Percentiles rank a stretch among this genome's conserved stretches.
phyloP scores from a whole-genome alignment of 92 coral and sea anemone species.

The Micromussa lordhowensis region DNA sequence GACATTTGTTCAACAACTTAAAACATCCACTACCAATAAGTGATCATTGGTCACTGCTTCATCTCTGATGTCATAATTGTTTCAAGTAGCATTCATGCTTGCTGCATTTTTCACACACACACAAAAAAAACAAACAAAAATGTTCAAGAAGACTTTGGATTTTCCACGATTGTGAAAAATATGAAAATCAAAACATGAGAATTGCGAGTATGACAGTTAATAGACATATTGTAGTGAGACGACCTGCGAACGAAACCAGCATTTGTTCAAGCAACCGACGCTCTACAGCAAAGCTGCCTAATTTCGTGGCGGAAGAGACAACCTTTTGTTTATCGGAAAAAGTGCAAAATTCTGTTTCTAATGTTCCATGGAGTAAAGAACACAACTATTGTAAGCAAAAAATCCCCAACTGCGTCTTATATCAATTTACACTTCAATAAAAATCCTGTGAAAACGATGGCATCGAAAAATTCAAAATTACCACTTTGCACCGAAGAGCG shows the following conservation, averaged over 20 bases:
- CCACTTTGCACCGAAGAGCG: slow-evolving; percentile 59
- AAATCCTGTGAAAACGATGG: neutral
- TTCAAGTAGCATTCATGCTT: neutral
- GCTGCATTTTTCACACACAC: neutral
- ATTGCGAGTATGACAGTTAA: neutral
- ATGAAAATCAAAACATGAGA: neutral
- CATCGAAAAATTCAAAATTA: slow-evolving; percentile 1
- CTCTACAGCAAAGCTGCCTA: slow-evolving; percentile 8
- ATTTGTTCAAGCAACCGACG: slow-evolving; percentile 35
- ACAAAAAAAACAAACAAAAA: neutral
- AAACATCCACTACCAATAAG: neutral
- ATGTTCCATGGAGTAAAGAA: neutral
- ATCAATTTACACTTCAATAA: neutral
- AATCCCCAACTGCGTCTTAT: neutral
- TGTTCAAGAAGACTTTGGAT: too few relatives aligned
- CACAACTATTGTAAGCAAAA: neutral
- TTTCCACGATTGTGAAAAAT: neutral
- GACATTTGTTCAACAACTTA: neutral
- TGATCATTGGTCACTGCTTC: neutral
- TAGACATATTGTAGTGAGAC: neutral
- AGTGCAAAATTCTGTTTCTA: slow-evolving; percentile 26
- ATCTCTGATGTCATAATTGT: neutral
- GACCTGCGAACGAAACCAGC: neutral
- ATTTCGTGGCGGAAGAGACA: slow-evolving; percentile 41
- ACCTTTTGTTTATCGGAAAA: slow-evolving; percentile 40